Base-by-base conservation (phyloP, 92 coral and sea anemone genomes). In the Parazoanthus swiftii region DNA sequence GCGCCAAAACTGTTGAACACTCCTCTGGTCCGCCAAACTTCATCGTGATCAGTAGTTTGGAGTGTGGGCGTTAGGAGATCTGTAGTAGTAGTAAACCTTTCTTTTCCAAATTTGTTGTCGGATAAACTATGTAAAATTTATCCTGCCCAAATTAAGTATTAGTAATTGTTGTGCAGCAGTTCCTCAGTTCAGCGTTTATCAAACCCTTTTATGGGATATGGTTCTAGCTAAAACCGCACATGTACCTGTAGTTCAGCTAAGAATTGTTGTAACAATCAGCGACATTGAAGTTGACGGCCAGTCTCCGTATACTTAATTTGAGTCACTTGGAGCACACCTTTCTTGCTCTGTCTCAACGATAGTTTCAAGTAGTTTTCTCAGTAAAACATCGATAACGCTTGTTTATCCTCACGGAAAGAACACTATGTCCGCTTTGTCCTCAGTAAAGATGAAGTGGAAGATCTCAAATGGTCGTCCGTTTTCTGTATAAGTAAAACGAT, bases 11-110 rank as follows among this genome's bases (percentile, higher is more conserved):
- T 80, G 77, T 88, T 23, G 88, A 89, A 76, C 98, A 94, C 50
- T 91, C 89, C 20, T 70, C 77, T 0, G 92, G 91, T 33, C 93
- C 93, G 50, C 95, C 95, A 67, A 93, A 90, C 51, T 85, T 86
- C 98, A 94, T 94, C 9, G 3, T 21, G 5, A 33, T 29, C 59
- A 37, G 43, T 36, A 44, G 15, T 48, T 46, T 46, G 50, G 21
- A 71, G 33, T 11, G 37, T 29, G 2, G 59, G 16, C 59, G 20
- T 21, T 21, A 29, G 11, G 9, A 54, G 59, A 13, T 15, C 79
- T 39, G 46, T 16, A 75, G 51, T 46, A 2, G 54, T 13, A 43
- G 16, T 51, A 77, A 48, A 48, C 29, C 42, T 50, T 51, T 48
- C 23, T n/a, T 72, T 72, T 72, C 76, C 23, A 15, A 39, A 36